Base-by-base conservation (phyloP, 2,113 vertebrate genomes). In the Glaucomys volans region DNA sequence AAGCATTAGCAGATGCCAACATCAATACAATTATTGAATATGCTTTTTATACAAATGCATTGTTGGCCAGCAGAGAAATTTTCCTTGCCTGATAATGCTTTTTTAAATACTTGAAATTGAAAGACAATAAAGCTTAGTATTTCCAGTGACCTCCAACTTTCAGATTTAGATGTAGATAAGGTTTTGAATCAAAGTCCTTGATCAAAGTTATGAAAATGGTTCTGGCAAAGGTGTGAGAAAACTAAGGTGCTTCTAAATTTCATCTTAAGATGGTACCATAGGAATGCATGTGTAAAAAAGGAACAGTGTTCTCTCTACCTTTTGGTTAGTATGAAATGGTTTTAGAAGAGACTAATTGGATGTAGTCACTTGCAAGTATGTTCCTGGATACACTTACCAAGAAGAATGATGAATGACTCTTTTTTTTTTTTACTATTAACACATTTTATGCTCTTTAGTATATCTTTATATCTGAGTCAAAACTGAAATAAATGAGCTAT, bases 141-240 rank as follows among this genome's bases (percentile, higher is more conserved):
- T 80, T 91, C 40, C 5, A 35, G 47, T 64, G 40, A 87, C 22
- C 14, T 86, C 32, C 14, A 71, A 4, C 26, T 57, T 80, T 71
- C 35, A 87, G 74, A 79, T 54, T 42, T 83, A 76, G 42, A 83
- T 66, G 32, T 1, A 87, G 74, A 93, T 54, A 82, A 24, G 17
- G 1, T 75, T 94, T 67, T 79, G 47, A 89, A 90, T 92, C 59
- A 74, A 93, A 91, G 62, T 95, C 40, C 50, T 95, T 64, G 75
- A 87, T 64, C 89, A 87, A 87, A 66, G 28, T 69, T 83, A 79
- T 40, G 30, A 79, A 80, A 69, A 87, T 83, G 86, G 37, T 71
- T 80, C 76, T 71, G 44, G 24, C 9, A 64, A 83, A 71, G 40
- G 40, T 67, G 3, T 50, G 50, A 83, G 79, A 82, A 94, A 92